phyloP scores from a whole-genome alignment of 1,140 invertebrate species.

The Ceratina calcarata region DNA sequence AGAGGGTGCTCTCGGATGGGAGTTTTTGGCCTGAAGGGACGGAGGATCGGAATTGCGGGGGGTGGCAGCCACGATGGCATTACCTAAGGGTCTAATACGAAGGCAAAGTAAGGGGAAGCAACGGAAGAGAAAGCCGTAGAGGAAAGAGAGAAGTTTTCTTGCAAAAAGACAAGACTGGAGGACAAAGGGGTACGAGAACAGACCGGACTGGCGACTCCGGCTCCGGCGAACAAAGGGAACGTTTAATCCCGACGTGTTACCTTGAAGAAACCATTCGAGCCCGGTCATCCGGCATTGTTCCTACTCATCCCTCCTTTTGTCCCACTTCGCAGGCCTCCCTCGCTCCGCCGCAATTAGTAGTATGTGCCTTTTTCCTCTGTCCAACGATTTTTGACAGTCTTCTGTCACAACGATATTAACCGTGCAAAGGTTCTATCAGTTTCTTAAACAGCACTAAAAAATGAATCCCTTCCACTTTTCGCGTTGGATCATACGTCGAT shows the following conservation, averaged over 20 bases:
- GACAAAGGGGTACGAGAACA: constrained; percentile 56
- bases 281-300: constrained; percentile 59
- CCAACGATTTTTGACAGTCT: too few relatives aligned
- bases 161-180: constrained; percentile 60
- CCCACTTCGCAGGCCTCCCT: constrained; percentile 39
- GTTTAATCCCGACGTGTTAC: constrained; percentile 68
- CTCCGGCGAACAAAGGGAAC: constrained; percentile 63
- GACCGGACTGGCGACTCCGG: constrained; percentile 60
- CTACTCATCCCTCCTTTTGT: constrained; percentile 56
- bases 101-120: constrained; percentile 19
- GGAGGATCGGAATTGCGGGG: constrained; percentile 60
- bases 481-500: too few relatives aligned
- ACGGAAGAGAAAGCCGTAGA: background rate
- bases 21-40: constrained; percentile 61
- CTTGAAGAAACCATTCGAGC: constrained; percentile 58
- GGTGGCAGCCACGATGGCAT: constrained; percentile 59
- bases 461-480: too few relatives aligned
- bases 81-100: constrained; percentile 65
- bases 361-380: constrained; percentile 1
- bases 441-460: background rate
- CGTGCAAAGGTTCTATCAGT: background rate
- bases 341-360: constrained; percentile 51
- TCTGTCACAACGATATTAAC: background rate
- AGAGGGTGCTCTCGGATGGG: constrained; percentile 51
- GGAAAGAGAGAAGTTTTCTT: constrained; percentile 34